These are phyloP conservation scores for Hofmannophila pseudospretella DNA, from an alignment of 2,888 invertebrate genomes.

Conservation along the genomic window DNA sequence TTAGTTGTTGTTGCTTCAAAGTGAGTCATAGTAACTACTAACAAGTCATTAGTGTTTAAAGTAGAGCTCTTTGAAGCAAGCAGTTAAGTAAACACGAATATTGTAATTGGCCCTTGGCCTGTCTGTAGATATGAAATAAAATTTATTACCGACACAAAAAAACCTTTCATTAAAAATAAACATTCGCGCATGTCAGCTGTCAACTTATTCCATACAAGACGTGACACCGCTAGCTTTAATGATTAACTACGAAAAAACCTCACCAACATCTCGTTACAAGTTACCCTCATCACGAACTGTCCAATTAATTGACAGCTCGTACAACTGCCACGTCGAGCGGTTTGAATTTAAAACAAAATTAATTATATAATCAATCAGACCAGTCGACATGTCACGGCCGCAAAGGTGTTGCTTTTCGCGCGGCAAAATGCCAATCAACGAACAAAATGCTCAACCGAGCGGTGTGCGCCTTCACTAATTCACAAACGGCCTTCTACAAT, in stretches of 20 bases:
- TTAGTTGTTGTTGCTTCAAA: no score
- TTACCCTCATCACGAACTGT: conserved; percentile 67
- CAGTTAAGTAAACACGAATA: no score
- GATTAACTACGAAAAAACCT: conserved; percentile 38
- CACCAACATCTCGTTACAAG: conserved; percentile 55
- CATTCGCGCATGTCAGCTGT: conserved; percentile 49
- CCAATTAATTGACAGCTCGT: conserved; percentile 72
- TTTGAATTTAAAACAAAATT: conserved; percentile 70
- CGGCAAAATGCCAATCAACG: conserved; percentile 70
- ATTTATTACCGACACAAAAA: conserved; percentile 14
- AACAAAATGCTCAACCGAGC: conserved; percentile 62
- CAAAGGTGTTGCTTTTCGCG: conserved; percentile 72
- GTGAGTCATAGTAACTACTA: no score
- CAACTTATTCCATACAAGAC: conserved; percentile 42
- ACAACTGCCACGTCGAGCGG: conserved; percentile 55
- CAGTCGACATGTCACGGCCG: conserved; percentile 63
- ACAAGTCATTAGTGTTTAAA: no score
- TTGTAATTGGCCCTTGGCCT: no score
- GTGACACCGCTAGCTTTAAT: conserved; percentile 48
- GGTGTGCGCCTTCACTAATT: conserved; percentile 26
- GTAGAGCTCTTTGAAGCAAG: no score
- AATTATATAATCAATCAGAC: conserved; percentile 74
- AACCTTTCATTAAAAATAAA: conserved; percentile 30
- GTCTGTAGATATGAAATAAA: no score
- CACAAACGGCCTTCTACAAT: conserved; percentile 24